Evolutionary conservation across 2,113 vertebrate genomes (phyloP), one percentile per base, ranked within the genome.

Genomic region (Fukomys damarensis): DNA sequence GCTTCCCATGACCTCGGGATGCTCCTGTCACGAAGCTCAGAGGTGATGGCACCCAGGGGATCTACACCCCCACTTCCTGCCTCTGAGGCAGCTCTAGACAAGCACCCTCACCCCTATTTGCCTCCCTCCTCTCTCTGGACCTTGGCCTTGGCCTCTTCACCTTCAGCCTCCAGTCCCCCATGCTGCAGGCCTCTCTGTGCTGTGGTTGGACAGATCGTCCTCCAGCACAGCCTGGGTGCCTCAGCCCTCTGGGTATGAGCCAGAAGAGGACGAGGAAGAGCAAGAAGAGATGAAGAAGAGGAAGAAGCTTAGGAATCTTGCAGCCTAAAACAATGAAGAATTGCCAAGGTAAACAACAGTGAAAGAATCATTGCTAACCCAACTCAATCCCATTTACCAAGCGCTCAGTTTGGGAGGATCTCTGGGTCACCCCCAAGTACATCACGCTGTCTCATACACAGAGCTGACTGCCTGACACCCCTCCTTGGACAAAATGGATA

Each of bases 381-480:
- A 1, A 14, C 0, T 7, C 16, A 24, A 24, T 38, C 32, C 28
- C 3, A 26, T 30, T 24, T 35, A 32, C 19, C 22, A 26, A 4
- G 43, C n/a, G 16, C 76, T 82, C 32, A 5, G 1, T n/a, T 24
- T 58, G 81, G 46, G 46, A 81, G 61, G 32, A 10, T 19, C 12
- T 28, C 6, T 4, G 30, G 24, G 52, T n/a, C 41, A 43, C 3
- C 6, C 79, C 59, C 32, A 26, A 20, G 6, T 17, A 13, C 4
- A 3, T n/a, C 38, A 28, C 1, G 3, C 13, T 63, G 4, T 63
- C 24, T 32, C 28, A 9, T 7, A 3, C 17, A 56, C 22, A 22
- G 35, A 19, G 19, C 49, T 30, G n/a, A n/a, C 70, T 49, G 16
- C 41, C 12, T 24, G 17, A 46, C 43, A 83, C 22, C 19, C 16